Percentiles rank a stretch among this genome's conserved stretches.
Evolutionary conservation across 2,888 invertebrate genomes (phyloP).

Genomic region (Siphlonurus alternatus): DNA sequence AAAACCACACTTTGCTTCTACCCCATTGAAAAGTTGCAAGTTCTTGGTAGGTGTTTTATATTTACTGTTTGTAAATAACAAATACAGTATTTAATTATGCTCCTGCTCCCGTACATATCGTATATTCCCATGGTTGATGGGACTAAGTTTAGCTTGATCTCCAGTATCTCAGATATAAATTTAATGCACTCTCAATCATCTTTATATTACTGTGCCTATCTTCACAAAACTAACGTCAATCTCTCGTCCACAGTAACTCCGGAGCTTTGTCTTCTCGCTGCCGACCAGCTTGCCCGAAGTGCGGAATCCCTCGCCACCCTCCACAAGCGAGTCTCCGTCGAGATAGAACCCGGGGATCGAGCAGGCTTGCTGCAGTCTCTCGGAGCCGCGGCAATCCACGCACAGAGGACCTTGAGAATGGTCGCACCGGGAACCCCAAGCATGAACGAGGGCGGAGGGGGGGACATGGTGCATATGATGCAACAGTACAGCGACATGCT

Average conservation of each 20-base stretch:
- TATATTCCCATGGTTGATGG: too few species aligned
- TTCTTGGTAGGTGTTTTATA: too few species aligned
- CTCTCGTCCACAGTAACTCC: conserved; percentile 36
- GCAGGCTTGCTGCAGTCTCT: conserved; percentile 17
- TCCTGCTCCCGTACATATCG: too few species aligned
- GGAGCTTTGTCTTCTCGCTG: conserved; percentile 41
- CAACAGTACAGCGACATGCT: conserved; percentile 44
- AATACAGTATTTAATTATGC: too few species aligned
- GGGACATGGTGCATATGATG: conserved; percentile 38
- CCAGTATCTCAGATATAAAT: too few species aligned
- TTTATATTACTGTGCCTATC: too few species aligned
- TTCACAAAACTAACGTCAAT: too few species aligned
- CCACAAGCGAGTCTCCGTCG: conserved; percentile 42
- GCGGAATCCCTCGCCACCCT: conserved; percentile 54
- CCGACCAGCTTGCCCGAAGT: conserved; percentile 43
- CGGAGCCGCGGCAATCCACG: conserved; percentile 27
- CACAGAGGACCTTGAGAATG: conserved; percentile 26
- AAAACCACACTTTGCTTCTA: too few species aligned
- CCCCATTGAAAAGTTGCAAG: too few species aligned
- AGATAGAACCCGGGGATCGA: conserved; percentile 26
- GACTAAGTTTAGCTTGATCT: too few species aligned
- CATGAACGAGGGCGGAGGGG: conserved; percentile 24
- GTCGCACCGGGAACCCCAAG: conserved; percentile 20
- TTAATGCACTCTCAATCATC: too few species aligned
- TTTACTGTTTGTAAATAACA: too few species aligned